These are phyloP conservation scores for Acleris literana DNA, from an alignment of 2,888 invertebrate genomes.

Conservation along the genomic window DNA sequence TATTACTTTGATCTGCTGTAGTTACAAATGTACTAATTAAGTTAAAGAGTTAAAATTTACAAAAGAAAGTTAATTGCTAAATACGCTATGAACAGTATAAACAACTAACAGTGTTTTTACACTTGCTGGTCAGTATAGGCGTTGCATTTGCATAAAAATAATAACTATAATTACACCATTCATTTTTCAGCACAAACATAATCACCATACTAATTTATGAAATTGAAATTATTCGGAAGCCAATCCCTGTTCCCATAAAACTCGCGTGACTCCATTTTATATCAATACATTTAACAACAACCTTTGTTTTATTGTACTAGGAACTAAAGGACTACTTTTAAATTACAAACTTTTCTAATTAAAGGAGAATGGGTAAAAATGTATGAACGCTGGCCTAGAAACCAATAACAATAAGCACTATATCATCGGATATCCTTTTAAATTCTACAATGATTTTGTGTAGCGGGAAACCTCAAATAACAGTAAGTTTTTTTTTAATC, in stretches of 20 bases:
- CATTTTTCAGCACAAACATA: constrained; percentile 33
- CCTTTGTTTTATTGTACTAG: constrained; percentile 52
- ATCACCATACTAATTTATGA: constrained; percentile 36
- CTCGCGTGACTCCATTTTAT: constrained; percentile 56
- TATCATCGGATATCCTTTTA: too few species aligned
- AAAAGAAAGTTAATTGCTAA: constrained; percentile 3
- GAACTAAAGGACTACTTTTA: constrained; percentile 27
- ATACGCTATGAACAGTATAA: not conserved
- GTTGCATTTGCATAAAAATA: constrained; percentile 33
- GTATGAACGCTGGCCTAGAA: too few species aligned
- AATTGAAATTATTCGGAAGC: constrained; percentile 42
- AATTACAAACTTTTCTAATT: not conserved
- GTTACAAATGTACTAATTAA: too few species aligned
- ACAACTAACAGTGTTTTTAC: not conserved
- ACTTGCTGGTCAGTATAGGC: constrained; percentile 8
- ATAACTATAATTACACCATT: constrained; percentile 28
- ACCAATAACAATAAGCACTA: too few species aligned
- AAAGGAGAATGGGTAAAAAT: too few species aligned
- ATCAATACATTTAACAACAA: constrained; percentile 47
- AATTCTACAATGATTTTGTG: too few species aligned
- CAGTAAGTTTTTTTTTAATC: too few species aligned
- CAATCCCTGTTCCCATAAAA: constrained; percentile 48
- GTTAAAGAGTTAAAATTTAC: not conserved
- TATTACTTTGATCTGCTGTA: too few species aligned
- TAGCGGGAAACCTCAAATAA: too few species aligned